Conservation (phyloP, 2,113 vertebrate genomes). For the Scopus umbretta region DNA sequence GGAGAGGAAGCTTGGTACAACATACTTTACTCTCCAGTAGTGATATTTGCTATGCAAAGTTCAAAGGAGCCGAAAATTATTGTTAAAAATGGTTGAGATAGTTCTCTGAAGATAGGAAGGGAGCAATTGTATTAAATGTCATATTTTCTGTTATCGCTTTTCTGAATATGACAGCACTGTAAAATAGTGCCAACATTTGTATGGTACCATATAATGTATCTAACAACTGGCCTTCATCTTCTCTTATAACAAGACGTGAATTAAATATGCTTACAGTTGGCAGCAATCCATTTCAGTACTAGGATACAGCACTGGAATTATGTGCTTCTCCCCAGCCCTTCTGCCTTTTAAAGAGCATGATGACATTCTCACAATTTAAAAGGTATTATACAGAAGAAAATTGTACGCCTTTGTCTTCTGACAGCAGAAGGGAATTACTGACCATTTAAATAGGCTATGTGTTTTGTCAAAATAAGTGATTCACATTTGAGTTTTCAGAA, state of each 20-base stretch:
- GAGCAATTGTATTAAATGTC: neutral
- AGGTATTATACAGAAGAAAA: constrained; percentile 60
- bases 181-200: neutral
- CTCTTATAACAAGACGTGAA: constrained; percentile 6
- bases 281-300: constrained; percentile 26
- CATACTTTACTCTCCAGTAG: neutral
- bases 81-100: neutral
- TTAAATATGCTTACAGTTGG: constrained; percentile 55
- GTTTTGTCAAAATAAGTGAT: constrained; percentile 66
- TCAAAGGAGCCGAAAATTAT: neutral
- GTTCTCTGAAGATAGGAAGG: neutral
- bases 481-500: constrained; percentile 54
- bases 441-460: constrained; percentile 54
- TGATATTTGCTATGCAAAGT: neutral
- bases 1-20: neutral
- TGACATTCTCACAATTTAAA: constrained; percentile 63
- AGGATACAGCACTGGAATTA: constrained; percentile 12
- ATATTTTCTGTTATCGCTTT: neutral
- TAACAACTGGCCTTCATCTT: constrained; percentile 38
- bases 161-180: neutral
- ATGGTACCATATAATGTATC: neutral
- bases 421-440: constrained; percentile 64
- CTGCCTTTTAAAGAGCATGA: constrained; percentile 37
- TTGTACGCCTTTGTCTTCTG: constrained; percentile 67
- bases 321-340: neutral